Evolutionary conservation across 2,113 vertebrate genomes (phyloP).

Genomic region (Melanerpes formicivorus): DNA sequence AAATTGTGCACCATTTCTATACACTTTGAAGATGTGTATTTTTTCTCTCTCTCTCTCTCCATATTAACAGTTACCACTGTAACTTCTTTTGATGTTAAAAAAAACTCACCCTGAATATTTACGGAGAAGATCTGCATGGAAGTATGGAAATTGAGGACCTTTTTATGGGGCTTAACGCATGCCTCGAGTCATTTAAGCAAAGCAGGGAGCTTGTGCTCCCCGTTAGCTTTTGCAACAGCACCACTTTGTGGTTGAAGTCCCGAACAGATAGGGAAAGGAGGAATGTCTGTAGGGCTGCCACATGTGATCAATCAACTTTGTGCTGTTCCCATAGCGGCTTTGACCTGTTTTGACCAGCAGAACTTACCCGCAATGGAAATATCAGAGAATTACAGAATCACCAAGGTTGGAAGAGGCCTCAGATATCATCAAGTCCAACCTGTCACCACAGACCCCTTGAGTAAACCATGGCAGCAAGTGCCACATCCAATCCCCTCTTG

Average conservation of each 20-base stretch:
- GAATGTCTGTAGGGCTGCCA: not conserved
- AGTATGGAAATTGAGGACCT: not conserved
- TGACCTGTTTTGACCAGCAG: not conserved
- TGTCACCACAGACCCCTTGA: no score
- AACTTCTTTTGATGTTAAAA: not conserved
- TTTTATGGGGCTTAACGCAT: not conserved
- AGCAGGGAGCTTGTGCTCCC: not conserved
- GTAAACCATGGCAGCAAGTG: no score
- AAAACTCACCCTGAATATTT: not conserved
- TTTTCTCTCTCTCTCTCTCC: not conserved
- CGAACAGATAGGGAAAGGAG: constrained; percentile 25
- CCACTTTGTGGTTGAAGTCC: constrained; percentile 77
- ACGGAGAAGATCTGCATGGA: not conserved
- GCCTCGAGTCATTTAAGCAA: not conserved
- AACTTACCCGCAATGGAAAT: not conserved
- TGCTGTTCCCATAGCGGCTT: not conserved
- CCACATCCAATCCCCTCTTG: no score
- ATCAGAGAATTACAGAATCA: no score
- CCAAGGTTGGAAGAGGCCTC: no score
- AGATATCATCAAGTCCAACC: no score
- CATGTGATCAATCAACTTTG: not conserved
- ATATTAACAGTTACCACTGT: not conserved
- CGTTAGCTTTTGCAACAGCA: constrained; percentile 80
- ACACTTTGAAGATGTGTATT: not conserved
- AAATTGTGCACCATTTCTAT: not conserved